Conservation (phyloP, 37 sponge, comb jelly and placozoan species). For the Bolinopsis microptera region DNA sequence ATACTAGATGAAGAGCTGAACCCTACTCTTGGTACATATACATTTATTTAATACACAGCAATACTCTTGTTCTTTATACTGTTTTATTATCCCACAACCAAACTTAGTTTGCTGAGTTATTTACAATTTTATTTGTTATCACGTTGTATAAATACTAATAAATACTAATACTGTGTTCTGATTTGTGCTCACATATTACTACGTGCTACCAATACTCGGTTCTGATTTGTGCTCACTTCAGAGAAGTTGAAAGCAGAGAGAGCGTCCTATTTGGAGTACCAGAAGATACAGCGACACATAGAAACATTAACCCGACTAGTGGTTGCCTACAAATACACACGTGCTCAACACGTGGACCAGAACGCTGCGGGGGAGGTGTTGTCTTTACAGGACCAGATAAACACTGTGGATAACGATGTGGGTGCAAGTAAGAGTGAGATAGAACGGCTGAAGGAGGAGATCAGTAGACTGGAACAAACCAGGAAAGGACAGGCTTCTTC, state of each 20-base stretch:
- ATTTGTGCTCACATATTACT: too few relatives aligned
- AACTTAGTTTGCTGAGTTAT: too few relatives aligned
- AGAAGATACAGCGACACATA: conserved; percentile 84
- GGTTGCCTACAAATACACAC: conserved; percentile 81
- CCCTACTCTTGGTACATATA: conserved; percentile 73
- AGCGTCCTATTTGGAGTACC: conserved; percentile 93
- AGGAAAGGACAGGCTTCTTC: conserved; percentile 44
- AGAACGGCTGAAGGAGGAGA: neutral
- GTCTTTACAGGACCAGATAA: neutral
- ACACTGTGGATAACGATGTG: neutral
- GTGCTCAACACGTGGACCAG: conserved; percentile 72
- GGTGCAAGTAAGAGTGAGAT: conserved; percentile 18
- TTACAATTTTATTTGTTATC: neutral
- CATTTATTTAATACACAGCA: too few relatives aligned
- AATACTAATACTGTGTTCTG: too few relatives aligned
- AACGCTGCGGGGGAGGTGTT: conserved; percentile 25
- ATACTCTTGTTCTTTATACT: too few relatives aligned
- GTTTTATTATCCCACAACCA: too few relatives aligned
- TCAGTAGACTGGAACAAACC: neutral
- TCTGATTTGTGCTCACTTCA: too few relatives aligned
- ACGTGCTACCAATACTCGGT: too few relatives aligned
- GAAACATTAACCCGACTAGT: conserved; percentile 82
- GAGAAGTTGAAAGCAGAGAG: conserved; percentile 76
- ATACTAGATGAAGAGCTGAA: conserved; percentile 90
- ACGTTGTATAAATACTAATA: too few relatives aligned